Evolutionary conservation across 2,888 invertebrate genomes (phyloP).

Genomic region (Phortica magna): DNA sequence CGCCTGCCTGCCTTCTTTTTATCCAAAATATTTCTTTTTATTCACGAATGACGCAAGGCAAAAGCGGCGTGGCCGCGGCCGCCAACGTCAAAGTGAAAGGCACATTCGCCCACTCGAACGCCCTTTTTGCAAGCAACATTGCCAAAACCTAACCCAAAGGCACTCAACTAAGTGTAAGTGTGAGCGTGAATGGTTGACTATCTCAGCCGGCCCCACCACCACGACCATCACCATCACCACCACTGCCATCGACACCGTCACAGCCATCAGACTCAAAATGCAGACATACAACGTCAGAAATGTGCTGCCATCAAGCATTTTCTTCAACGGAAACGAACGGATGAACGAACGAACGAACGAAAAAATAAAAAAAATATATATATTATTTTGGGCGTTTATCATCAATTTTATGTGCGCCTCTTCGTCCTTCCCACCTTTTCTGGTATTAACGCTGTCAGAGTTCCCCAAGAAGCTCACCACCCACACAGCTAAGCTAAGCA

Average conservation of each 20-base stretch:
- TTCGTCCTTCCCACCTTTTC: conserved; percentile 18
- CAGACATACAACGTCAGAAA: conserved; percentile 12
- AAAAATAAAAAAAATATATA: conserved; percentile 49
- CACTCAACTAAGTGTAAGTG: conserved; percentile 9
- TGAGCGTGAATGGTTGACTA: background rate
- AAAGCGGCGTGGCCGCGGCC: background rate
- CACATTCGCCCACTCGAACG: background rate
- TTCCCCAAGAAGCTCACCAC: background rate
- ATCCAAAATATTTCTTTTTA: background rate
- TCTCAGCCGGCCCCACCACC: background rate
- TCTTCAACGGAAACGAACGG: conserved; percentile 14
- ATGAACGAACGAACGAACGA: background rate
- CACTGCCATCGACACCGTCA: background rate
- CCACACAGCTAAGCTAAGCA: background rate
- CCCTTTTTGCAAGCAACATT: background rate
- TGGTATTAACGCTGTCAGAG: background rate
- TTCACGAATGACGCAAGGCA: conserved; percentile 6
- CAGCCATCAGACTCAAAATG: background rate
- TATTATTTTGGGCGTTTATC: conserved; percentile 74
- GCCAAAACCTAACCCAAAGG: conserved; percentile 30
- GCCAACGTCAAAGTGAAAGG: background rate
- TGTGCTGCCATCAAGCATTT: conserved; percentile 27
- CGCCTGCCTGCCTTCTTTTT: too few species aligned
- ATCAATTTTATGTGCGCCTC: conserved; percentile 69
- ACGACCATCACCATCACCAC: background rate